phyloP scores from a whole-genome alignment of 2,797 vertebrate species.

The Cryptoprocta ferox region DNA sequence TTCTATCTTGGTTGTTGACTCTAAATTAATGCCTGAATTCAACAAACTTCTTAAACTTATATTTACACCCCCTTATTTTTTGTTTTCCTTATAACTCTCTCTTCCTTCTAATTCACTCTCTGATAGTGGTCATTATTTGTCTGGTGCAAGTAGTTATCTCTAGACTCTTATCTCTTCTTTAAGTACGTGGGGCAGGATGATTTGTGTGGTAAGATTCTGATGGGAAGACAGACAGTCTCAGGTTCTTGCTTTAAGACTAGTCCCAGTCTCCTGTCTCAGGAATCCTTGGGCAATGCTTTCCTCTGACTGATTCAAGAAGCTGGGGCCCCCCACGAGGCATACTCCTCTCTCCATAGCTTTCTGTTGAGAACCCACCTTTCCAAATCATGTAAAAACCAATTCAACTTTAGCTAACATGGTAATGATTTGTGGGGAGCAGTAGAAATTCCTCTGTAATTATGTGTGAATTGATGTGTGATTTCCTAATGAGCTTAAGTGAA shows the following conservation, averaged over 20 bases:
- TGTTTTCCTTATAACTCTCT: slow-evolving; percentile 69
- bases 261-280: slow-evolving; percentile 71
- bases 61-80: slow-evolving; percentile 67
- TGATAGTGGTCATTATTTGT: slow-evolving; percentile 84
- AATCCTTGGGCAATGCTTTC: slow-evolving; percentile 67
- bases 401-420: slow-evolving; percentile 87
- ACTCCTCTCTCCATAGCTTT: slow-evolving; percentile 67
- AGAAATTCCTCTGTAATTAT: slow-evolving; percentile 90
- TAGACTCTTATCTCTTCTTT: slow-evolving; percentile 83
- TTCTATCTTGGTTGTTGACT: not conserved
- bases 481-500: slow-evolving; percentile 90
- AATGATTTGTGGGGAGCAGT: slow-evolving; percentile 89
- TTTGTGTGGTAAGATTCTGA: slow-evolving; percentile 79
- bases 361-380: slow-evolving; percentile 82
- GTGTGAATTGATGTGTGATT: slow-evolving; percentile 91
- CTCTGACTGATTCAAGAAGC: slow-evolving; percentile 63
- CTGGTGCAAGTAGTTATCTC: slow-evolving; percentile 84
- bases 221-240: slow-evolving; percentile 81
- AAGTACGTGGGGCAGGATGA: slow-evolving; percentile 84
- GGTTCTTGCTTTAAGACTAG: slow-evolving; percentile 72
- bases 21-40: not conserved
- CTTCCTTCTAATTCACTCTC: slow-evolving; percentile 82
- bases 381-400: slow-evolving; percentile 85
- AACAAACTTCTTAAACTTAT: not conserved
- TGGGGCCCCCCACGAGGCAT: not conserved